Conservation (phyloP, 2,888 invertebrate species). For the Ashinkailepas kermadecensis region DNA sequence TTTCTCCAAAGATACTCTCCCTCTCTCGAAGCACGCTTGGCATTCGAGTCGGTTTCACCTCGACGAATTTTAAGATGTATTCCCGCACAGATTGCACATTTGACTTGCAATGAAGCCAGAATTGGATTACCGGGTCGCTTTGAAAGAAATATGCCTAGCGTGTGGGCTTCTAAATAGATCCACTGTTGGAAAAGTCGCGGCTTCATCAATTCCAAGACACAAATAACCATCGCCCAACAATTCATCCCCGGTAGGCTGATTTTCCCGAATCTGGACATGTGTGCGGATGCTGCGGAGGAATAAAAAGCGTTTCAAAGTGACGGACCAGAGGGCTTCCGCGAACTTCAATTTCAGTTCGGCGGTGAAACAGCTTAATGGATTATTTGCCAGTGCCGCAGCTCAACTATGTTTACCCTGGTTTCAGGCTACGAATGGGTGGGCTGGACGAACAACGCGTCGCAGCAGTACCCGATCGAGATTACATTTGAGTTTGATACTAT, state of each 20-base stretch:
- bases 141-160: not conserved
- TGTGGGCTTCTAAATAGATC: not conserved
- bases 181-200: too few relatives aligned
- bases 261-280: too few relatives aligned
- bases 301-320: not conserved
- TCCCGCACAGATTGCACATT: not conserved
- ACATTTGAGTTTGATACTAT: conserved; percentile 69
- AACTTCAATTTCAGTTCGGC: not conserved
- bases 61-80: not conserved
- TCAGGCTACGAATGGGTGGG: conserved; percentile 76
- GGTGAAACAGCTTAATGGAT: not conserved
- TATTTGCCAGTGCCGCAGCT: not conserved
- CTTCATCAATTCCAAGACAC: too few relatives aligned
- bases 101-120: conserved; percentile 32
- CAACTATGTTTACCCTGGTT: not conserved
- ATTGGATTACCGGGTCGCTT: not conserved
- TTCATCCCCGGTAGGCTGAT: too few relatives aligned
- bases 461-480: conserved; percentile 59
- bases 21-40: not conserved
- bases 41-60: conserved; percentile 2
- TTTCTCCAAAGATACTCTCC: not conserved
- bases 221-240: too few relatives aligned
- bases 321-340: not conserved
- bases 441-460: conserved; percentile 58
- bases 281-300: too few relatives aligned